phyloP scores from a whole-genome alignment of 2,888 invertebrate genomes.

The Polydrusus pterygomalis region DNA sequence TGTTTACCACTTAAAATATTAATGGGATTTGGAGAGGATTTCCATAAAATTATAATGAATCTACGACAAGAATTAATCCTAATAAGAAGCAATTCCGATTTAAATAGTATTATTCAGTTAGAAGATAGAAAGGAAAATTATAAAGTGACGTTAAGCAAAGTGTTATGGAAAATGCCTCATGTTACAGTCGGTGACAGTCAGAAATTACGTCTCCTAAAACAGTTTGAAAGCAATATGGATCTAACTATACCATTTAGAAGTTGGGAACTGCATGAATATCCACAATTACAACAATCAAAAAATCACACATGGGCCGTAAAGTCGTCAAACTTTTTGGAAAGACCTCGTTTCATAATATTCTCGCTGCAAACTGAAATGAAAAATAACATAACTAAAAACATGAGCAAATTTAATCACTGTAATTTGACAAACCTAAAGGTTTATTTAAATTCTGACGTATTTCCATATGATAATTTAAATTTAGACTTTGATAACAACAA shows the following conservation, averaged over 20 bases:
- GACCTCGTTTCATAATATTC: neutral
- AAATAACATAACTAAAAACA: neutral
- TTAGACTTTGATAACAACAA: neutral
- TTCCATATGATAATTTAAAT: constrained; percentile 64
- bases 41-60: constrained; percentile 43
- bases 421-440: constrained; percentile 65
- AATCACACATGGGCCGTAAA: constrained; percentile 63
- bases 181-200: neutral
- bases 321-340: neutral
- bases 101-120: constrained; percentile 36
- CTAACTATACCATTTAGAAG: constrained; percentile 61
- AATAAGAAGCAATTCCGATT: constrained; percentile 47
- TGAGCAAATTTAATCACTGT: constrained; percentile 59
- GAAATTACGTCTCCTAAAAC: neutral
- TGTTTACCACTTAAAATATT: constrained; percentile 24
- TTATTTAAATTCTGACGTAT: constrained; percentile 61
- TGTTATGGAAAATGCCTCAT: neutral
- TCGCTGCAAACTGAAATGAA: neutral
- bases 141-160: neutral
- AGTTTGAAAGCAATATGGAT: neutral
- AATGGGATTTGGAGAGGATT: constrained; percentile 32
- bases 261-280: constrained; percentile 68
- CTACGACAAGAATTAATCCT: constrained; percentile 50
- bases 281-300: constrained; percentile 61
- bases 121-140: neutral